phyloP scores from a whole-genome alignment of 2,797 vertebrate genomes.

The Melopsittacus undulatus region DNA sequence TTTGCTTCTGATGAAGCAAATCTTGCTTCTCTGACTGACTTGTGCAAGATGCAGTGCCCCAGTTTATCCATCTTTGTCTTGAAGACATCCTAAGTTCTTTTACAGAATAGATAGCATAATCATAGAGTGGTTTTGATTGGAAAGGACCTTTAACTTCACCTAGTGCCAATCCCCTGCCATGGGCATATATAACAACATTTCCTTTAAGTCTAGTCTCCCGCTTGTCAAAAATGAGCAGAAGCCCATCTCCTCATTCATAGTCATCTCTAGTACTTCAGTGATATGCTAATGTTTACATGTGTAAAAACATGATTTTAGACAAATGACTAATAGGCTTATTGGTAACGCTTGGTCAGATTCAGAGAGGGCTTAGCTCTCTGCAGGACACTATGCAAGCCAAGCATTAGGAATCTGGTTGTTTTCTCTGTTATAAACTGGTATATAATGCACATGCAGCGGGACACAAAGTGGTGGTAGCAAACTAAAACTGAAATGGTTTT shows the following conservation, averaged over 20 bases:
- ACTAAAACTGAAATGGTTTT: neutral
- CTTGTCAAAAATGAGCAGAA: neutral
- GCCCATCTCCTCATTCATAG: neutral
- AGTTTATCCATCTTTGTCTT: neutral
- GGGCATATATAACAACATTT: neutral
- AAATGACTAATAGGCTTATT: accelerated
- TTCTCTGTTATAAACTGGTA: neutral
- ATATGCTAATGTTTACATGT: neutral
- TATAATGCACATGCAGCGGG: accelerated
- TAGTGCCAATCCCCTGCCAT: neutral
- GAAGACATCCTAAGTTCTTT: neutral
- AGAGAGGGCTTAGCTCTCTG: neutral
- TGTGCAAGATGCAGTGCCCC: accelerated
- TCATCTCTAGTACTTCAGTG: neutral
- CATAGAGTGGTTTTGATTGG: neutral
- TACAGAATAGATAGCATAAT: neutral
- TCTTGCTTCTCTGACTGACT: neutral
- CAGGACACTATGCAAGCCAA: neutral
- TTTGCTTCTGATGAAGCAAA: neutral
- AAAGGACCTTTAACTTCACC: neutral
- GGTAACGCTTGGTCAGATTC: neutral
- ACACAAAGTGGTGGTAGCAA: neutral
- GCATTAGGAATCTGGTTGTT: neutral
- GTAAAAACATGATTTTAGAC: neutral
- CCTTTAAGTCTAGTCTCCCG: neutral